Evolutionary conservation across 2,888 invertebrate genomes (phyloP), one percentile per base, ranked within the genome.

Genomic region (Liodrosophila aerea): DNA sequence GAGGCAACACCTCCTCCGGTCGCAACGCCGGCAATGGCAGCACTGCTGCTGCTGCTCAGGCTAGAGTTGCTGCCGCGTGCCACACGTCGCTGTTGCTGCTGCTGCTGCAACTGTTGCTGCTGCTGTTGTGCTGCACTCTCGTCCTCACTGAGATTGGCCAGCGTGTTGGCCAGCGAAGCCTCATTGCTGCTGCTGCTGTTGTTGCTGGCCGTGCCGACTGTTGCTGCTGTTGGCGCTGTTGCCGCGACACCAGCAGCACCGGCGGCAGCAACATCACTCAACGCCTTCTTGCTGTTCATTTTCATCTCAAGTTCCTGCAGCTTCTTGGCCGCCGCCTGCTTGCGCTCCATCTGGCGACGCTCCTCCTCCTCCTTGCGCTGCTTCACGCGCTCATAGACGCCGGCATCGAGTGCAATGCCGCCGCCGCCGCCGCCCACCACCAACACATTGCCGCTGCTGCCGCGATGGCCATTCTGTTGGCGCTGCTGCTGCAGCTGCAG

Each of bases 291-390:
- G 60, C 91, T 92, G 64, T 92, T 92, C 64, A 93, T 89, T 84
- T 93, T 93, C 87, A 94, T 93, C 80, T 94, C 94, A 3, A 94
- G 89, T 82, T 93, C 93, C 80, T 93, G 92, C 53, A 94, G 88
- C 82, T 95, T 94, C 76, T 94, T 94, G 34, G 92, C 92, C 1
- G 90, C 90, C 15, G 89, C 90, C 88, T 90, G 92, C 75, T 93
- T 93, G 9, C 92, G 91, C 83, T 94, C 93, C 76, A 92, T 92
- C 78, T 92, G 94, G 36, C 95, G 92, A 64, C 96, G 94, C 85
- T 97, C 97, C 86, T 97, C 97, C 85, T 97, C 96, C 85, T 97
- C 96, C 78, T 96, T 95, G 22, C 96, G 93, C 86, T 95, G 95
- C 52, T 95, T 93, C 0, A 96, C 97, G 22, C 96, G 92, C 73